These are phyloP conservation scores for Cinara cedri DNA, from an alignment of 2,888 invertebrate genomes.

Conservation along the genomic window DNA sequence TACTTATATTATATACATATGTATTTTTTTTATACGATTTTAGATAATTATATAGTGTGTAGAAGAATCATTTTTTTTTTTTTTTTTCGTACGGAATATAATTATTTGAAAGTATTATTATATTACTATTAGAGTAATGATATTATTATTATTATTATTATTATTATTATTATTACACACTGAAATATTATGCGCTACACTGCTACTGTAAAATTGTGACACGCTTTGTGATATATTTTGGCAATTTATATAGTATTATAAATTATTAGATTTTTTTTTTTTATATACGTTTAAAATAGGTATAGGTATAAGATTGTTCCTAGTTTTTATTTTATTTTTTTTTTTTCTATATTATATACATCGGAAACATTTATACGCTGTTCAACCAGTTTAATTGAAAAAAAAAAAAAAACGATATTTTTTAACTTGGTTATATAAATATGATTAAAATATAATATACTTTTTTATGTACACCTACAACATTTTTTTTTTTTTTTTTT, in stretches of 20 bases:
- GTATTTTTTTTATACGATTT: neutral
- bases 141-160: no score
- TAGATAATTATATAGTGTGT: neutral
- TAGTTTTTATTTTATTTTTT: slow-evolving; percentile 1
- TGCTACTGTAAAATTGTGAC: slow-evolving; percentile 2
- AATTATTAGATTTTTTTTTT: neutral
- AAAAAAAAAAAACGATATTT: no score
- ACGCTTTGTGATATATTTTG: slow-evolving; percentile 41
- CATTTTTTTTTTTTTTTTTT: no score
- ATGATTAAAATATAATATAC: no score
- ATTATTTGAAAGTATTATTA: neutral
- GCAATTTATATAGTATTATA: neutral
- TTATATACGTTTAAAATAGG: neutral
- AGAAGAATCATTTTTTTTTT: neutral
- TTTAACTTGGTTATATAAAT: no score
- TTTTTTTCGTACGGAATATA: neutral
- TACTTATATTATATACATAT: no score
- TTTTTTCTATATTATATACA: neutral
- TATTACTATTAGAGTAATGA: no score
- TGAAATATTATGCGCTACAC: no score
- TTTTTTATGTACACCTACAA: no score
- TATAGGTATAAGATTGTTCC: slow-evolving; percentile 39
- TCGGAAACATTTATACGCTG: no score
- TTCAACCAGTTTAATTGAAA: no score
- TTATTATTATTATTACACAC: no score